These are phyloP conservation scores for Pardalotus punctatus DNA, from an alignment of 2,113 vertebrate species.

Conservation along the genomic window DNA sequence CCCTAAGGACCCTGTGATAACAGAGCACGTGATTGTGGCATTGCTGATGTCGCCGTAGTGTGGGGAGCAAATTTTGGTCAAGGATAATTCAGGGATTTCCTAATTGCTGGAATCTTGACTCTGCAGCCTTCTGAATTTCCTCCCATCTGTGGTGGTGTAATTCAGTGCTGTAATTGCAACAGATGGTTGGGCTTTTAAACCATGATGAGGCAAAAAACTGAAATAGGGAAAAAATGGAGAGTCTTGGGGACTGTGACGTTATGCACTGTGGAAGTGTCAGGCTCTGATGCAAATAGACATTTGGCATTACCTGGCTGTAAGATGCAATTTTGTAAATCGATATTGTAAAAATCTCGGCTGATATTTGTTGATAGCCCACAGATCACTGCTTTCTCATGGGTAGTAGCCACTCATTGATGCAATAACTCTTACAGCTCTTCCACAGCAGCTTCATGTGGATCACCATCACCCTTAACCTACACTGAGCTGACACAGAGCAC, in stretches of 20 bases:
- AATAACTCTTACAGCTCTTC: neutral
- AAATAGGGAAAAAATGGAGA: neutral
- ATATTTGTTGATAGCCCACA: neutral
- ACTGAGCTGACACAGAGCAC: neutral
- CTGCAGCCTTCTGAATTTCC: constrained; percentile 1
- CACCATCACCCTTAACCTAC: neutral
- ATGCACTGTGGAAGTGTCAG: neutral
- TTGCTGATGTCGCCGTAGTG: neutral
- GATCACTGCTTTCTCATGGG: neutral
- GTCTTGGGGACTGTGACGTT: neutral
- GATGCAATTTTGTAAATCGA: neutral
- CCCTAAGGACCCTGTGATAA: neutral
- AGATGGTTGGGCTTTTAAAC: neutral
- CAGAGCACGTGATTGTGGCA: neutral
- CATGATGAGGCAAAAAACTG: neutral
- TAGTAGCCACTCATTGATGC: neutral
- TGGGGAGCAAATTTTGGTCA: neutral
- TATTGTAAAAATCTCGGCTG: neutral
- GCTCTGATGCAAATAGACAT: neutral
- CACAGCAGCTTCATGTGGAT: neutral
- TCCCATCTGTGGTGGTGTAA: constrained; percentile 52
- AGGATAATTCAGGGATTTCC: constrained; percentile 28
- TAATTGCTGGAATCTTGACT: constrained; percentile 39
- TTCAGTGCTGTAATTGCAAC: constrained; percentile 19
- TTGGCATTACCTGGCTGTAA: neutral